Base-by-base conservation (phyloP, 2,113 vertebrate genomes). In the Serilophus lunatus region DNA sequence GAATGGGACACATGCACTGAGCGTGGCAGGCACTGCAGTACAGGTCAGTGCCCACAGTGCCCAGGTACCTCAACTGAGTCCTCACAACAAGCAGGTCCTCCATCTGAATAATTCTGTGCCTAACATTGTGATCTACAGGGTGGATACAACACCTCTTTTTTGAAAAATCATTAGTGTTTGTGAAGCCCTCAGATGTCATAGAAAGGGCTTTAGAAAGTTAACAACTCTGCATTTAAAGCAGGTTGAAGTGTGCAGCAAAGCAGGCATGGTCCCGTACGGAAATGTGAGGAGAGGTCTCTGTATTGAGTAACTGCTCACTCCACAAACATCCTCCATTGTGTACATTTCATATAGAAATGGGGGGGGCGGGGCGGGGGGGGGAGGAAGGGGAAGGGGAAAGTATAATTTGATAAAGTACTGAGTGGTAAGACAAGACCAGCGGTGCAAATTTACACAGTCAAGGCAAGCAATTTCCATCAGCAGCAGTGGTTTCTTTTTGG, bases 1-100 rank as follows among this genome's bases (percentile, higher is more conserved):
- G 38, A 57, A 68, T 0, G 0, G 42, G 50, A 64, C 24, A 44
- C 1, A 1, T 2, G 2, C 51, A 26, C 35, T 35, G 38, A 70
- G 54, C 29, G 6, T 3, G 3, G 59, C 44, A 81, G 44, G 56
- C 44, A 33, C 64, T 12, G 6, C n/a, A 26, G 50, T 3, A 31
- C 47, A 28, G 28, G 7, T 20, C 45, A 59, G n/a, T 24, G 59
- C 19, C 49, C 1, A 0, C 25, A n/a, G 10, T 71, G 40, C 40
- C 2, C 10, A 1, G 7, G 20, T 33, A 42, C 47, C 38, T 26
- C 33, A 54, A 4, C 3, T 54, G 77, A 92, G 42, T 12, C 28
- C 18, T 12, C 19, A 40, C n/a, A 75, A 29, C 7, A 10, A 65
- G 49, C 61, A 88, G 31, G 33, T 82, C 68, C 74, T 69, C 59